phyloP scores from a whole-genome alignment of 2,113 vertebrate species.

The Phaethon lepturus region DNA sequence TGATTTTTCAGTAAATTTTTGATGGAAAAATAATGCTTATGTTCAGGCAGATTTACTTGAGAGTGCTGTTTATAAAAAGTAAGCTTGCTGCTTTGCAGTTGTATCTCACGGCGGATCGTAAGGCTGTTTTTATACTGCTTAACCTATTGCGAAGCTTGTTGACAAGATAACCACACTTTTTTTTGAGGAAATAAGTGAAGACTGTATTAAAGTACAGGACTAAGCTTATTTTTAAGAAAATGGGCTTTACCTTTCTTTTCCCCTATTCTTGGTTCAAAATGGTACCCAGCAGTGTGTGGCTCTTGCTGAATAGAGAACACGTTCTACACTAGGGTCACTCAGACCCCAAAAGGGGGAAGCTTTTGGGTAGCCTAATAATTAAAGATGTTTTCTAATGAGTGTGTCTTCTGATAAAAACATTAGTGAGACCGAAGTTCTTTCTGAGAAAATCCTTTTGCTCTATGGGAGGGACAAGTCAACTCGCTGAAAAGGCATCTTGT shows the following conservation, averaged over 20 bases:
- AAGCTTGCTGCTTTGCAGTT: background rate
- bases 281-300: rapidly evolving
- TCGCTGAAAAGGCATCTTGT: background rate
- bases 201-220: background rate
- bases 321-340: background rate
- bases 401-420: background rate
- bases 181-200: background rate
- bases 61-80: background rate
- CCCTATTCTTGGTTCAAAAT: background rate
- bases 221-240: background rate
- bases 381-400: background rate
- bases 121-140: background rate
- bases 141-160: background rate
- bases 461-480: background rate
- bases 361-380: background rate
- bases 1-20: background rate
- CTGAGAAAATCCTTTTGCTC: background rate
- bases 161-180: background rate
- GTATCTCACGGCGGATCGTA: background rate
- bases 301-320: background rate
- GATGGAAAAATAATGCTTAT: background rate
- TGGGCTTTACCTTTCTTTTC: background rate
- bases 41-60: background rate
- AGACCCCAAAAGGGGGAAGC: background rate
- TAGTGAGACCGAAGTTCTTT: background rate